These are phyloP conservation scores for Phenacoccus solenopsis DNA, from an alignment of 1,140 invertebrate species.

Conservation along the genomic window DNA sequence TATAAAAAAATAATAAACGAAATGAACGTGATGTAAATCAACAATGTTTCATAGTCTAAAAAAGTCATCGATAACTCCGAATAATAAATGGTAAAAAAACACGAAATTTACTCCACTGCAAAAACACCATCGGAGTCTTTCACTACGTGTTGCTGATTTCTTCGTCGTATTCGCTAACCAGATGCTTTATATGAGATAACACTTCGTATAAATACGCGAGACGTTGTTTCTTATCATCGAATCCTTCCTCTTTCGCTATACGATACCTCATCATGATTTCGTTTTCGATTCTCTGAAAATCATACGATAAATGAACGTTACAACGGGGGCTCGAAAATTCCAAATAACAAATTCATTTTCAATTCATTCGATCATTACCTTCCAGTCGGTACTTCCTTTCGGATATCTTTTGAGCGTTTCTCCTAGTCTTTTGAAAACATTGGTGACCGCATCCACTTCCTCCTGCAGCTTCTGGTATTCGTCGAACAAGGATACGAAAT, in stretches of 20 bases:
- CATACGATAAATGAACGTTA: slow-evolving; percentile 23
- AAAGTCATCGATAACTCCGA: background rate
- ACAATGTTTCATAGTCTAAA: background rate
- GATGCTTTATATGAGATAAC: slow-evolving; percentile 74
- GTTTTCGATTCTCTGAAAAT: slow-evolving; percentile 49
- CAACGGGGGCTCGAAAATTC: no score
- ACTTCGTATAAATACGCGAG: slow-evolving; percentile 80
- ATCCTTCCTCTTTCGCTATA: slow-evolving; percentile 52
- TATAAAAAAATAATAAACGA: no score
- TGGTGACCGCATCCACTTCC: slow-evolving; percentile 61
- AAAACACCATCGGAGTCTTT: no score
- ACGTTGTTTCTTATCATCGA: slow-evolving; percentile 54
- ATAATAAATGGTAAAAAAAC: no score
- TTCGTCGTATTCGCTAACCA: slow-evolving; percentile 65
- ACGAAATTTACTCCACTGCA: no score
- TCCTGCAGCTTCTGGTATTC: slow-evolving; percentile 67
- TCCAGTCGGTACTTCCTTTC: slow-evolving; percentile 32
- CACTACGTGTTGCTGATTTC: background rate
- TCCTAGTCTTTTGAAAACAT: slow-evolving; percentile 59
- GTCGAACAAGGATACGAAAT: slow-evolving; percentile 71
- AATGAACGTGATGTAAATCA: background rate
- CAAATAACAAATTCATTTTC: no score
- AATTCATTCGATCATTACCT: background rate
- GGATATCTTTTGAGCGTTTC: slow-evolving; percentile 39
- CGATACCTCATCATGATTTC: slow-evolving; percentile 71